Conservation (phyloP, 2,888 invertebrate genomes). For the Ectemnius lituratus region DNA sequence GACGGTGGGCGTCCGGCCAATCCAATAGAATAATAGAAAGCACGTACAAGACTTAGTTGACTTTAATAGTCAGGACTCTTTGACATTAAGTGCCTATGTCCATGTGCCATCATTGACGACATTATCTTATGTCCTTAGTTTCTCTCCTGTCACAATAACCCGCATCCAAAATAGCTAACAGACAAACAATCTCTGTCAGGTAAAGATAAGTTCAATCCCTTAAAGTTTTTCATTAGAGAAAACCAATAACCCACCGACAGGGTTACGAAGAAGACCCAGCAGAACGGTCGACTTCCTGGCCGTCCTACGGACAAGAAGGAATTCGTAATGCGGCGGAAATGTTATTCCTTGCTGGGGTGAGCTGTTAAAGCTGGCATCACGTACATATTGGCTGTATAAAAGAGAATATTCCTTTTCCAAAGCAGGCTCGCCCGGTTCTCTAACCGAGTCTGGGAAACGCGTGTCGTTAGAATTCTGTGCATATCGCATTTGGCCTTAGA, state of each 20-base stretch:
- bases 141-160: background rate
- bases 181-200: too few species aligned
- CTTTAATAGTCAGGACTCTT: background rate
- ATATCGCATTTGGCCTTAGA: conserved; percentile 42
- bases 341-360: conserved; percentile 57
- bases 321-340: conserved; percentile 63
- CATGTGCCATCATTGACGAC: too few species aligned
- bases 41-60: background rate
- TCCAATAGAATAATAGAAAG: conserved; percentile 1
- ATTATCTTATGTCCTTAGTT: background rate
- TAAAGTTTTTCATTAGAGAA: conserved; percentile 27
- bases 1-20: background rate
- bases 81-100: too few species aligned
- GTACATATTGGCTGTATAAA: conserved; percentile 33
- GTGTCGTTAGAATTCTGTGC: conserved; percentile 36
- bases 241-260: conserved; percentile 35
- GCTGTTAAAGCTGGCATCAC: conserved; percentile 44
- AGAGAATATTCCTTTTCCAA: conserved; percentile 40
- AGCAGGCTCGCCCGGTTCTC: background rate
- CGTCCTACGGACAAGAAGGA: conserved; percentile 60
- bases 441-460: background rate
- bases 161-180: background rate
- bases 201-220: conserved; percentile 1
- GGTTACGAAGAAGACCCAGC: conserved; percentile 55
- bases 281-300: conserved; percentile 61